Conservation (phyloP, 2,113 vertebrate genomes). For the Notarius lentiginosus region DNA sequence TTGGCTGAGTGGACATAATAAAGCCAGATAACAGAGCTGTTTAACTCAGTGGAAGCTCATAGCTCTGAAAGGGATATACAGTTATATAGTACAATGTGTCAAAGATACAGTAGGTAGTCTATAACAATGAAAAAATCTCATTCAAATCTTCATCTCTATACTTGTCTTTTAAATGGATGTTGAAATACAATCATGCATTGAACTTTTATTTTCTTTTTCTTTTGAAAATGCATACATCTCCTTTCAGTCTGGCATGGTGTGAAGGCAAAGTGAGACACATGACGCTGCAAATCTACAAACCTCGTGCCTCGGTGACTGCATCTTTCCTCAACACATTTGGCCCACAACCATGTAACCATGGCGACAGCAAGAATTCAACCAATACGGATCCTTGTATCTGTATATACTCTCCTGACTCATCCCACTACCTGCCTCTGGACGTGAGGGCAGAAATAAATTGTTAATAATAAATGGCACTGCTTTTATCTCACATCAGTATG, state of each 20-base stretch:
- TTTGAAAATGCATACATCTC: not conserved
- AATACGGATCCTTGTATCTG: slow-evolving; percentile 49
- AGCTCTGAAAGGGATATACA: not conserved
- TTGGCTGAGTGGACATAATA: not conserved
- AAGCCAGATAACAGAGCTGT: not conserved
- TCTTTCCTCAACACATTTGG: slow-evolving; percentile 51
- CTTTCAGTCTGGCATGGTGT: slow-evolving; percentile 1
- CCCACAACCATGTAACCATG: slow-evolving; percentile 60
- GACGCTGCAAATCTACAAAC: slow-evolving; percentile 36
- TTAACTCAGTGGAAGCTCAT: not conserved
- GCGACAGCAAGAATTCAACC: slow-evolving; percentile 50
- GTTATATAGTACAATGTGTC: not conserved
- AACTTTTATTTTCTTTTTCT: not conserved
- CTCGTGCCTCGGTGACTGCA: slow-evolving; percentile 38
- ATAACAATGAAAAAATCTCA: not conserved
- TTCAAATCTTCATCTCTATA: not conserved
- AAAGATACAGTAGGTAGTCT: not conserved
- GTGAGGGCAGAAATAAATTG: slow-evolving; percentile 26
- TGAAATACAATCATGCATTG: not conserved
- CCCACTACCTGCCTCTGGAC: slow-evolving; percentile 34
- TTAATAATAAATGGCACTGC: slow-evolving; percentile 1
- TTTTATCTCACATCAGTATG: slow-evolving; percentile 16
- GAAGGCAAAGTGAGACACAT: slow-evolving; percentile 29
- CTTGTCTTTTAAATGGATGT: not conserved
- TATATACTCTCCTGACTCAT: slow-evolving; percentile 39